Evolutionary conservation across 2,113 vertebrate species (phyloP).

Genomic region (Ailuropoda melanoleuca): DNA sequence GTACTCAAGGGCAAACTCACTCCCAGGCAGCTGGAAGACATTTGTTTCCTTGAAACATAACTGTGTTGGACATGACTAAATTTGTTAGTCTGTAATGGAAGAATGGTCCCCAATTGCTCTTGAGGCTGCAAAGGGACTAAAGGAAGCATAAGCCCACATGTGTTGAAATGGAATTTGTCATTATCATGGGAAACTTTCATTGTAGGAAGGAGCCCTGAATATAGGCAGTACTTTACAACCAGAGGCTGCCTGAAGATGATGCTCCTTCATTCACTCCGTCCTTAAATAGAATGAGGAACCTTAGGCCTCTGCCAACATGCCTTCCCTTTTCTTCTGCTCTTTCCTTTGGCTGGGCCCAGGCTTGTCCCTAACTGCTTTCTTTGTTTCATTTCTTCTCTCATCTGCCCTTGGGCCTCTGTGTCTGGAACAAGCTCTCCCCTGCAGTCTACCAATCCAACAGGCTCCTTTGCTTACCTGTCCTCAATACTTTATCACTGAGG

Average conservation of each 20-base stretch:
- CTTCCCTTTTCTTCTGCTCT: background rate
- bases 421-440: background rate
- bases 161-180: background rate
- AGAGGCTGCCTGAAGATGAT: background rate
- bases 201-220: background rate
- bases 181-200: background rate
- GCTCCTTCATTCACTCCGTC: background rate
- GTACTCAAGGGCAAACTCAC: background rate
- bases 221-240: background rate
- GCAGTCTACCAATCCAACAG: background rate
- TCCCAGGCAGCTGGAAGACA: background rate
- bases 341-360: conserved; percentile 8
- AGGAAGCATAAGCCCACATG: background rate
- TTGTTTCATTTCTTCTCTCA: conserved; percentile 15
- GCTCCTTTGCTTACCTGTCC: background rate
- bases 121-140: background rate
- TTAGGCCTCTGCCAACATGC: background rate
- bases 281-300: background rate
- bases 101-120: background rate
- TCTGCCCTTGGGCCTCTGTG: background rate
- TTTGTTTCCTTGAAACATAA: conserved; percentile 37
- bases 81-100: background rate
- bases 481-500: background rate
- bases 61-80: background rate
- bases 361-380: conserved; percentile 33